Conservation (phyloP, 2,113 vertebrate genomes). For the Epinephelus fuscoguttatus region DNA sequence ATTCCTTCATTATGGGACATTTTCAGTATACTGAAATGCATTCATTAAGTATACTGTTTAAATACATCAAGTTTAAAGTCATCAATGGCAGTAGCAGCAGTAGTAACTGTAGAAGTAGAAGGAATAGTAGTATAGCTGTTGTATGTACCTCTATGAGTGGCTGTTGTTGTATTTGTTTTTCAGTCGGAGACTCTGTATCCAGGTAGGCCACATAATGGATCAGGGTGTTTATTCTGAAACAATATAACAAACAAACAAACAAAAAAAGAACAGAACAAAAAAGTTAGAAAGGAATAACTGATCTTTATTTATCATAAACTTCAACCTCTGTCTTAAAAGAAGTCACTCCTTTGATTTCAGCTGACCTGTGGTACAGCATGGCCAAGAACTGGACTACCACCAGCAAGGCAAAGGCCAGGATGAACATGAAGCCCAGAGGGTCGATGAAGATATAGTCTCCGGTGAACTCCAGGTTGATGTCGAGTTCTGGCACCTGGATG, state of each 20-base stretch:
- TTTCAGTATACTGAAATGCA: no score
- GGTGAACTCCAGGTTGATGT: slow-evolving; percentile 17
- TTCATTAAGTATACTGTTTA: no score
- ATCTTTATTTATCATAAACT: no score
- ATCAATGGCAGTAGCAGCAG: neutral
- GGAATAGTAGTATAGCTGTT: neutral
- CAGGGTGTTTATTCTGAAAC: slow-evolving; percentile 33
- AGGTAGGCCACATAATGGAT: slow-evolving; percentile 51
- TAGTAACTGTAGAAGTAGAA: neutral
- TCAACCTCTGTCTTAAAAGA: neutral
- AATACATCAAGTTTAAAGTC: no score
- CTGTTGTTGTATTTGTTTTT: neutral
- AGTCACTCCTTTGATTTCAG: neutral
- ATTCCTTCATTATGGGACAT: no score
- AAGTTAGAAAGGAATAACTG: neutral
- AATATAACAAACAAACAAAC: neutral
- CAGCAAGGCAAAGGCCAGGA: slow-evolving; percentile 37
- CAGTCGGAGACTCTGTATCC: slow-evolving; percentile 17
- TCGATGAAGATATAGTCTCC: slow-evolving; percentile 33
- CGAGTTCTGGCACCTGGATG: slow-evolving; percentile 20
- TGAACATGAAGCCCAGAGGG: slow-evolving; percentile 52
- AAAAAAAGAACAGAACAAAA: neutral
- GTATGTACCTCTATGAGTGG: neutral
- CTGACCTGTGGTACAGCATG: slow-evolving; percentile 53
- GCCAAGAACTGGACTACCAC: slow-evolving; percentile 31